Conservation (phyloP, 2,113 vertebrate species). For the Ophiodon elongatus region DNA sequence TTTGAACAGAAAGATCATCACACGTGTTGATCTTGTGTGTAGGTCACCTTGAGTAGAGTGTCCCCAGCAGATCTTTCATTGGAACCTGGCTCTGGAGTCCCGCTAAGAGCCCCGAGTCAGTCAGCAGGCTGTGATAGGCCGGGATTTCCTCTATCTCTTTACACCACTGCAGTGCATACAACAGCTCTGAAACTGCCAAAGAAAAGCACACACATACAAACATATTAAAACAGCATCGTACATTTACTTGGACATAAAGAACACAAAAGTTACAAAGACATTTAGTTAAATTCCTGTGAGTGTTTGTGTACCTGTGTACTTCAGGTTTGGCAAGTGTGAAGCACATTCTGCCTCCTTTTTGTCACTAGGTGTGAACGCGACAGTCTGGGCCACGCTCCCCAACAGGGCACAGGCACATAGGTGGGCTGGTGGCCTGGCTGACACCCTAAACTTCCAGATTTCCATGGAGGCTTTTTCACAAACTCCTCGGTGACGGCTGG, state of each 20-base stretch:
- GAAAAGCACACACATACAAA: conserved; percentile 1
- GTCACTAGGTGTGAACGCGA: conserved; percentile 67
- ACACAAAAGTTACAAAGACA: neutral
- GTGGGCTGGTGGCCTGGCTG: conserved; percentile 87
- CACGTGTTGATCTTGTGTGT: neutral
- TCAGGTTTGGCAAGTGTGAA: conserved; percentile 51
- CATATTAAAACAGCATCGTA: neutral
- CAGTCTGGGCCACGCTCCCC: conserved; percentile 84
- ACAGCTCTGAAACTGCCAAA: conserved; percentile 89
- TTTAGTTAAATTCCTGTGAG: neutral
- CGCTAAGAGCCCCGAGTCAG: conserved; percentile 84
- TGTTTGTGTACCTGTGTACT: conserved; percentile 68
- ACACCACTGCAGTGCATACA: conserved; percentile 95
- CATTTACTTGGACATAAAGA: neutral
- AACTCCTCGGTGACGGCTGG: conserved; percentile 86
- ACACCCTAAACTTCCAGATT: conserved; percentile 79
- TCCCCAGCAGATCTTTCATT: conserved; percentile 81
- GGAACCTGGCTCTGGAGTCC: conserved; percentile 73
- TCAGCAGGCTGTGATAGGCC: conserved; percentile 86
- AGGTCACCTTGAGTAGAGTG: conserved; percentile 88
- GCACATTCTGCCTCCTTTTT: conserved; percentile 52
- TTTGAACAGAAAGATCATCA: neutral
- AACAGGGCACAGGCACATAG: conserved; percentile 89
- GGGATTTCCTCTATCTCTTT: conserved; percentile 88
- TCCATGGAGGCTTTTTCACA: conserved; percentile 82